phyloP scores from a whole-genome alignment of 1,140 invertebrate species.

The Sminthurinus signatus region DNA sequence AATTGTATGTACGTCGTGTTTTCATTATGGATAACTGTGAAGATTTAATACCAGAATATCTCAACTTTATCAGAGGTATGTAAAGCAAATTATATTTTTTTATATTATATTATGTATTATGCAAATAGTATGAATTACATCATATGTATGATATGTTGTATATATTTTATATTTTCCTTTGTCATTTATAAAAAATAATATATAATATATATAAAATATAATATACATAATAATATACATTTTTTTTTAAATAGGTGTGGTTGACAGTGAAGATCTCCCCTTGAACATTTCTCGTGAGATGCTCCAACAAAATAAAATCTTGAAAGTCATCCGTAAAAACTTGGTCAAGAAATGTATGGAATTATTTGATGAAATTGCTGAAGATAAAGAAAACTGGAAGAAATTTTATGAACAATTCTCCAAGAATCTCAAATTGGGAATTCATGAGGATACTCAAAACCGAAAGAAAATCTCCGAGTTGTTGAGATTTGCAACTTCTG shows the following conservation, averaged over 20 bases:
- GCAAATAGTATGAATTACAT: background rate
- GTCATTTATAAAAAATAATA: no score
- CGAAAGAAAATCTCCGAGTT: conserved; percentile 86
- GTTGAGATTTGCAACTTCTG: conserved; percentile 85
- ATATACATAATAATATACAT: conserved; percentile 5
- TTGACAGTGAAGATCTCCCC: conserved; percentile 95
- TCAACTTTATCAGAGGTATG: conserved; percentile 83
- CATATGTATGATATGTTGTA: no score
- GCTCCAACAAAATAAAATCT: conserved; percentile 97
- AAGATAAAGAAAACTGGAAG: conserved; percentile 96
- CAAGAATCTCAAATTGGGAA: conserved; percentile 96
- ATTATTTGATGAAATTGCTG: conserved; percentile 87
- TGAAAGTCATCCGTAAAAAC: conserved; percentile 97
- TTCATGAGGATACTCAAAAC: conserved; percentile 95
- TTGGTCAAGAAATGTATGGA: conserved; percentile 98
- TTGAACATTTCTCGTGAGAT: conserved; percentile 98
- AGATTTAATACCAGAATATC: conserved; percentile 95
- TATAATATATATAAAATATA: no score
- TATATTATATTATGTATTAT: background rate
- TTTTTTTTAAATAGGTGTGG: conserved; percentile 58
- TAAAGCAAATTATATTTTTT: no score
- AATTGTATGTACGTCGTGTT: conserved; percentile 90
- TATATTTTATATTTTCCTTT: no score
- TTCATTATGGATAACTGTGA: conserved; percentile 99
- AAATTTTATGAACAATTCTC: conserved; percentile 98